A percentile compares a stretch with the other conserved stretches of the same genome.
These are phyloP conservation scores for Propithecus deckenii DNA, from an alignment of 2,797 vertebrate species.

Conservation along the genomic window DNA sequence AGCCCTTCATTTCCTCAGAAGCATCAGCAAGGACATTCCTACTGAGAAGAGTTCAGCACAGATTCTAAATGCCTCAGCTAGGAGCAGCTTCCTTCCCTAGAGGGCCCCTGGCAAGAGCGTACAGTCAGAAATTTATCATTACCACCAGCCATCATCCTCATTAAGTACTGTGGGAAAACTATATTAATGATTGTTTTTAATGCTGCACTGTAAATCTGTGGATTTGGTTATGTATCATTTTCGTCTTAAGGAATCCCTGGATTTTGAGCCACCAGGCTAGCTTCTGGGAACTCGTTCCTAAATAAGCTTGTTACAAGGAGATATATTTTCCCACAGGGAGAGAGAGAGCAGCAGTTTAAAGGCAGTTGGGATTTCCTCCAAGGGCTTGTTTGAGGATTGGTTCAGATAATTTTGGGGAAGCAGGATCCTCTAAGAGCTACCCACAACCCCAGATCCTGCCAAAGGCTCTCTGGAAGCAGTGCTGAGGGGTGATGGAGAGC, in stretches of 20 bases:
- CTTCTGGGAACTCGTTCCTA: conserved; percentile 21
- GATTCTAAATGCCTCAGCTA: background rate
- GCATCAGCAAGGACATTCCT: conserved; percentile 46
- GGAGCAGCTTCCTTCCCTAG: background rate
- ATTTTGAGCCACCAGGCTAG: background rate
- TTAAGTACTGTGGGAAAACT: conserved; percentile 45
- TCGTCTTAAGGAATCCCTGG: conserved; percentile 32
- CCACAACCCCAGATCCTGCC: background rate
- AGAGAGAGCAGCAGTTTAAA: conserved; percentile 29
- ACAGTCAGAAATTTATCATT: conserved; percentile 40
- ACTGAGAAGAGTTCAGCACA: conserved; percentile 17
- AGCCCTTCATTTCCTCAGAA: background rate
- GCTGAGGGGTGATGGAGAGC: background rate
- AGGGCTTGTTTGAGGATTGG: conserved; percentile 49
- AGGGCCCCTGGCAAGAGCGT: background rate
- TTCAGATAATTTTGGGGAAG: conserved; percentile 20
- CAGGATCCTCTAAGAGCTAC: background rate
- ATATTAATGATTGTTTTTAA: conserved; percentile 42
- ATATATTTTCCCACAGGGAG: conserved; percentile 26
- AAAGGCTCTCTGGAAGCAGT: background rate
- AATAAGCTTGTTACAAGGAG: conserved; percentile 33
- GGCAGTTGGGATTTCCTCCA: conserved; percentile 48
- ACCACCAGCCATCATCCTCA: conserved; percentile 16
- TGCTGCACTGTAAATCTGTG: background rate
- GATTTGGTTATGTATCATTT: conserved; percentile 8